Percentiles rank a stretch among this genome's conserved stretches.
Evolutionary conservation across 2,113 vertebrate species (phyloP).

Genomic region (Neoarius graeffei): DNA sequence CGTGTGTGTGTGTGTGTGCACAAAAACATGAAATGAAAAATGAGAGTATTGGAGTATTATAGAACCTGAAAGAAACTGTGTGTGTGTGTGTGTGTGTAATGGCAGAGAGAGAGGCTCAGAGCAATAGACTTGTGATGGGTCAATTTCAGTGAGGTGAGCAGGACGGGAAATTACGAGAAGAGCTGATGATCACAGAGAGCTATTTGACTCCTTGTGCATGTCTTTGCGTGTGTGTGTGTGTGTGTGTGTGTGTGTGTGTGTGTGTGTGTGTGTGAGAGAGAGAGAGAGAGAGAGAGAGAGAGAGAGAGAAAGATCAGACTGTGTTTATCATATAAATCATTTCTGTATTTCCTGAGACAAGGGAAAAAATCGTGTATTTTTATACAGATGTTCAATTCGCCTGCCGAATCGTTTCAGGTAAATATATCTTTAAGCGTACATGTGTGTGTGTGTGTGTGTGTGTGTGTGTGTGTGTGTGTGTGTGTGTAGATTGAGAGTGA

Average conservation of each 20-base stretch:
- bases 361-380: background rate
- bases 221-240: background rate
- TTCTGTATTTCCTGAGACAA: constrained; percentile 38
- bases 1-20: constrained; percentile 30
- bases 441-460: too few relatives aligned
- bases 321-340: constrained; percentile 55
- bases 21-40: constrained; percentile 15
- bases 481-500: background rate
- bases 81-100: constrained; percentile 49
- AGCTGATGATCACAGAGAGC: constrained; percentile 19
- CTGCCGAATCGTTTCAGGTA: background rate
- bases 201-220: constrained; percentile 34
- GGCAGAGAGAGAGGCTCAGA: constrained; percentile 5
- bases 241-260: background rate
- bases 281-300: too few relatives aligned
- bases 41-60: constrained; percentile 14
- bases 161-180: constrained; percentile 42
- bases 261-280: background rate
- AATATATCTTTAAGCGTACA: background rate
- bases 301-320: constrained; percentile 11
- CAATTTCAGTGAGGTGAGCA: constrained; percentile 35
- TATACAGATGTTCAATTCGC: background rate
- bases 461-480: too few relatives aligned
- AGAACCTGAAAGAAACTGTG: constrained; percentile 1
- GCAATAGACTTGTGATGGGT: constrained; percentile 49